Conservation (phyloP, 2,113 vertebrate genomes). For the Hippocampus zosterae region DNA sequence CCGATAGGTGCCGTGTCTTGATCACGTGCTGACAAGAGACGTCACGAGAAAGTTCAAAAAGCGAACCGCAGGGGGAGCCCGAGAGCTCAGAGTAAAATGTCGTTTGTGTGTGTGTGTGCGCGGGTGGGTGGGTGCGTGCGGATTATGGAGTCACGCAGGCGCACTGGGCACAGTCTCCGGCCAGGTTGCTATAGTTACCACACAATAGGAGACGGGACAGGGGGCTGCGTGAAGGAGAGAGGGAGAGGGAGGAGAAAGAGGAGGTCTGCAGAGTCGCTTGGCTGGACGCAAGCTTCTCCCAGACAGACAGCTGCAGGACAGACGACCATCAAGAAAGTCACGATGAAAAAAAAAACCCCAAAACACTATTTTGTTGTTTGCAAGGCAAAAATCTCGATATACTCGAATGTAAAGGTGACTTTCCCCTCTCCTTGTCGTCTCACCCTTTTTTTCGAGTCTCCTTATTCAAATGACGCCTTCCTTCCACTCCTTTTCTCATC, state of each 20-base stretch:
- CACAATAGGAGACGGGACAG: constrained; percentile 80
- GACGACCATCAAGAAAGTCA: constrained; percentile 9
- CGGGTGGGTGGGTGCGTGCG: too few relatives aligned
- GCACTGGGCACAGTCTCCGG: constrained; percentile 51
- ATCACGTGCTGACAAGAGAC: not conserved
- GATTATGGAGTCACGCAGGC: constrained; percentile 54
- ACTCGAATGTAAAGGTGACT: constrained; percentile 64
- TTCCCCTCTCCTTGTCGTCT: constrained; percentile 62
- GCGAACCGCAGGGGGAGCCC: constrained; percentile 63
- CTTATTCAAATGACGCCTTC: constrained; percentile 74
- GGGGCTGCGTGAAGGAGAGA: constrained; percentile 67
- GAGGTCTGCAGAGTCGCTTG: constrained; percentile 71
- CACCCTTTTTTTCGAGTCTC: constrained; percentile 38
- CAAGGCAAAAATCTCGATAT: not conserved
- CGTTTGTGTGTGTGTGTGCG: not conserved
- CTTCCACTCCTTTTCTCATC: constrained; percentile 70
- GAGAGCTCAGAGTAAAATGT: constrained; percentile 6
- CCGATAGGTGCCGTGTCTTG: not conserved
- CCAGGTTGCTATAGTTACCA: constrained; percentile 73
- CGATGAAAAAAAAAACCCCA: not conserved
- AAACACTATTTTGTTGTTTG: not conserved
- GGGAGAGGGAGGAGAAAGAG: constrained; percentile 44
- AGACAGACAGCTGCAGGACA: constrained; percentile 26
- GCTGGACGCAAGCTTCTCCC: constrained; percentile 63
- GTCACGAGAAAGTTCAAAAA: not conserved